Percentiles rank a stretch among this genome's conserved stretches.
Conservation (phyloP, 2,113 vertebrate species). For the Etia nguti region DNA sequence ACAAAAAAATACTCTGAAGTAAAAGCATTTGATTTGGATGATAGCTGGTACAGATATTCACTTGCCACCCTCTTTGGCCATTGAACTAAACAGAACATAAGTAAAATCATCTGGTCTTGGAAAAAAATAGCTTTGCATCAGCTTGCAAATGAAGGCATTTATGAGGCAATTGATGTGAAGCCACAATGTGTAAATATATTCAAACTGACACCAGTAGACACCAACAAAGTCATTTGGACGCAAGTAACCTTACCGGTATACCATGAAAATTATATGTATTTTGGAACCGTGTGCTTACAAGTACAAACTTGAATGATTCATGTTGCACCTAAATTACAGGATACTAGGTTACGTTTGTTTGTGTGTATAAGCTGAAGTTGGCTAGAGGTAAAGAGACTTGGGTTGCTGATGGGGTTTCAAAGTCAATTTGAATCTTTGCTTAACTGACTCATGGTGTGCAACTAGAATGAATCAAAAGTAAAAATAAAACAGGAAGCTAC, state of each 20-base stretch:
- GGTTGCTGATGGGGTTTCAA: not conserved
- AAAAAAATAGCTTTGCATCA: not conserved
- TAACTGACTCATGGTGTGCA: not conserved
- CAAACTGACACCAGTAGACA: not conserved
- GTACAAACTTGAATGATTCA: not conserved
- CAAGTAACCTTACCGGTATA: not conserved
- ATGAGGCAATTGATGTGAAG: not conserved
- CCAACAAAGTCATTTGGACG: not conserved
- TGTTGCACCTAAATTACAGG: not conserved
- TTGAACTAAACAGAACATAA: not conserved
- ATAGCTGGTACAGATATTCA: not conserved
- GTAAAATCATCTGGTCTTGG: not conserved
- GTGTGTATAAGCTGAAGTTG: not conserved
- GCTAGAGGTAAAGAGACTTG: not conserved
- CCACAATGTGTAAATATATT: not conserved
- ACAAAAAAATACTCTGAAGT: not conserved
- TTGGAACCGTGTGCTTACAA: not conserved
- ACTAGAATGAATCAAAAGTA: not conserved
- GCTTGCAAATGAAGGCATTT: not conserved
- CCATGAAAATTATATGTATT: not conserved
- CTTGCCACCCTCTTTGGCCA: not conserved
- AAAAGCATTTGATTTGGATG: not conserved
- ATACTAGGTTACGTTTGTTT: not conserved
- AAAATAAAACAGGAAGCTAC: not conserved
- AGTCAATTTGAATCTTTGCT: not conserved